These are phyloP conservation scores for Bergia puertoricense DNA, from an alignment of 92 coral and sea anemone species.

Conservation along the genomic window DNA sequence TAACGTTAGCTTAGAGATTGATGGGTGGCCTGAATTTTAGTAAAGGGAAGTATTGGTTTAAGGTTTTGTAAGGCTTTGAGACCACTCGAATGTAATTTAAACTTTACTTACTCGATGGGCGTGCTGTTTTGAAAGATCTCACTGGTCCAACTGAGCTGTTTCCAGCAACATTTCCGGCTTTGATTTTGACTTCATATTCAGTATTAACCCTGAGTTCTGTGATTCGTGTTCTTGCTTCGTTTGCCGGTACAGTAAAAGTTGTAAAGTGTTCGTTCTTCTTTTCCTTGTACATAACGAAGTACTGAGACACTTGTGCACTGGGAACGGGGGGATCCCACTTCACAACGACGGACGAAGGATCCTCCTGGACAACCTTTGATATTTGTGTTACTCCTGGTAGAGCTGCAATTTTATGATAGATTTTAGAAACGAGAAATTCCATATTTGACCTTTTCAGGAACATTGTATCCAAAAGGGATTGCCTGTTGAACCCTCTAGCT, in stretches of 20 bases:
- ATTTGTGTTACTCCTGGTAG: neutral
- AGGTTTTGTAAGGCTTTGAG: too few relatives aligned
- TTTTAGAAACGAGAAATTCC: neutral
- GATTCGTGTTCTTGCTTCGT: neutral
- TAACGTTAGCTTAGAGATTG: too few relatives aligned
- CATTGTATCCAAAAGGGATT: too few relatives aligned
- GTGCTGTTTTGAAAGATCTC: neutral
- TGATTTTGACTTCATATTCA: neutral
- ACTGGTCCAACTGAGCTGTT: constrained; percentile 7
- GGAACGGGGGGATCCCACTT: constrained; percentile 1
- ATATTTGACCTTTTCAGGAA: neutral
- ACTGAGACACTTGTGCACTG: neutral
- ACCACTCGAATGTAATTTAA: too few relatives aligned
- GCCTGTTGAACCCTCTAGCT: too few relatives aligned
- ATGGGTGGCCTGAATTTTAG: too few relatives aligned
- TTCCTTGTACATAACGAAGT: constrained; percentile 18
- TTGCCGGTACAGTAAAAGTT: neutral
- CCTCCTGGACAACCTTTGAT: neutral
- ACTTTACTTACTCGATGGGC: neutral
- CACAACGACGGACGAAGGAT: neutral
- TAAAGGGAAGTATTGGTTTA: too few relatives aligned
- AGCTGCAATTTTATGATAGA: neutral
- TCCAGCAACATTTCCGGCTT: neutral
- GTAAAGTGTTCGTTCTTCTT: neutral
- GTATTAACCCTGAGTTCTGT: constrained; percentile 8